These are phyloP conservation scores for Oceanodroma tethys DNA, from an alignment of 2,113 vertebrate species.

Conservation along the genomic window DNA sequence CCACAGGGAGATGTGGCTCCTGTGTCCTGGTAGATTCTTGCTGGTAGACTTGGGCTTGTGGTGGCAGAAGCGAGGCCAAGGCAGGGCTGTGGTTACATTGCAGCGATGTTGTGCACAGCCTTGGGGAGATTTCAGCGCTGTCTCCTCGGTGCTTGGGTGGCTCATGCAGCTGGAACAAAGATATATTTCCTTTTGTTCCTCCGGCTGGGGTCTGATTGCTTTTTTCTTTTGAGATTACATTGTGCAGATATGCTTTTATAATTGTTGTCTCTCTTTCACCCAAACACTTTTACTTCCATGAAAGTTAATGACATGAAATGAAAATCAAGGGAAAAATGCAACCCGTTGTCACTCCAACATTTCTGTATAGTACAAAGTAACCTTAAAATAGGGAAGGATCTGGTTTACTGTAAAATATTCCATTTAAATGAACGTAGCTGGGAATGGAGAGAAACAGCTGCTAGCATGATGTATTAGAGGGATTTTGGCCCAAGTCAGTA, in stretches of 20 bases:
- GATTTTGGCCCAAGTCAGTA: neutral
- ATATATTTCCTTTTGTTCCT: neutral
- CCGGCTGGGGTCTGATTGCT: neutral
- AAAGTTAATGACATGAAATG: neutral
- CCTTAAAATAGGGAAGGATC: neutral
- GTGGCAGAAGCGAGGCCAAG: neutral
- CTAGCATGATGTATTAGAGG: neutral
- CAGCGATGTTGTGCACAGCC: fast-evolving
- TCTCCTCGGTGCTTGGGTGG: neutral
- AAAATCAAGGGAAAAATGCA: neutral
- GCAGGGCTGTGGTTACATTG: neutral
- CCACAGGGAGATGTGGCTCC: neutral
- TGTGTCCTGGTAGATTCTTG: neutral
- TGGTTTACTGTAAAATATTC: neutral
- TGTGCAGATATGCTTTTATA: neutral
- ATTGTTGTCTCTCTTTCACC: neutral
- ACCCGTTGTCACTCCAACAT: neutral
- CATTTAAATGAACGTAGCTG: neutral
- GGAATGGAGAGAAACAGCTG: neutral
- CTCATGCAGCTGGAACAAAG: neutral
- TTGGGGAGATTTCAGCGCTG: neutral
- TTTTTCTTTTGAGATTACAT: neutral
- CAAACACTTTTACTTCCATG: neutral
- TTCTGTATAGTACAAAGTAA: neutral
- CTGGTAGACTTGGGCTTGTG: neutral